Evolutionary conservation across 2,113 vertebrate species (phyloP).

Genomic region (Chinchilla lanigera): DNA sequence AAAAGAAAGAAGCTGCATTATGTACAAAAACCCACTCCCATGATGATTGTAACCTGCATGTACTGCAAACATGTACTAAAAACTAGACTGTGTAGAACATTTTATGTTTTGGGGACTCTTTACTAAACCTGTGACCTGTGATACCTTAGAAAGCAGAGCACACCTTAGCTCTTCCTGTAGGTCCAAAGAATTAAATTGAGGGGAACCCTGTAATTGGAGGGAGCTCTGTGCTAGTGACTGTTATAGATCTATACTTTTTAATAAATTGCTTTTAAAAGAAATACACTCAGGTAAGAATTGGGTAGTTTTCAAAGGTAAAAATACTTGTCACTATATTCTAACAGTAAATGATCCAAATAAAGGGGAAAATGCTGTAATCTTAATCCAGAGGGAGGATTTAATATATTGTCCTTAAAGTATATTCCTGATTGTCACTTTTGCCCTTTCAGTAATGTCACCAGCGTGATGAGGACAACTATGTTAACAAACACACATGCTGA

Average conservation of each 20-base stretch:
- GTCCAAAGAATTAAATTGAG: background rate
- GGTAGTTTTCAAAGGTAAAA: background rate
- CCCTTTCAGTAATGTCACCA: background rate
- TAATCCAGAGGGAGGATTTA: background rate
- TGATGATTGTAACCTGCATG: background rate
- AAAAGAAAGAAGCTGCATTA: background rate
- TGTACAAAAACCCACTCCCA: background rate
- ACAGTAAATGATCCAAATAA: background rate
- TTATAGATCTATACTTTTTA: background rate
- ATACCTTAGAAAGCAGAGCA: background rate
- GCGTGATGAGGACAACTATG: background rate
- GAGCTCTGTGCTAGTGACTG: background rate
- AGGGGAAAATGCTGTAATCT: background rate
- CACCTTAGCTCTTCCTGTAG: background rate
- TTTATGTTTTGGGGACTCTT: background rate
- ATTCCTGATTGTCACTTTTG: background rate
- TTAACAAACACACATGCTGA: too few species aligned
- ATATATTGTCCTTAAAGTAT: background rate
- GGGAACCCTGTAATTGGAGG: background rate
- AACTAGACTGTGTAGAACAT: background rate
- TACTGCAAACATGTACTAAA: background rate
- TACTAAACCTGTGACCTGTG: background rate
- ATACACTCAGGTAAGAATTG: background rate
- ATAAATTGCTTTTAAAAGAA: background rate
- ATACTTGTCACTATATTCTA: background rate